These are phyloP conservation scores for Hafferia zeledoni DNA, from an alignment of 2,797 vertebrate species.

Conservation along the genomic window DNA sequence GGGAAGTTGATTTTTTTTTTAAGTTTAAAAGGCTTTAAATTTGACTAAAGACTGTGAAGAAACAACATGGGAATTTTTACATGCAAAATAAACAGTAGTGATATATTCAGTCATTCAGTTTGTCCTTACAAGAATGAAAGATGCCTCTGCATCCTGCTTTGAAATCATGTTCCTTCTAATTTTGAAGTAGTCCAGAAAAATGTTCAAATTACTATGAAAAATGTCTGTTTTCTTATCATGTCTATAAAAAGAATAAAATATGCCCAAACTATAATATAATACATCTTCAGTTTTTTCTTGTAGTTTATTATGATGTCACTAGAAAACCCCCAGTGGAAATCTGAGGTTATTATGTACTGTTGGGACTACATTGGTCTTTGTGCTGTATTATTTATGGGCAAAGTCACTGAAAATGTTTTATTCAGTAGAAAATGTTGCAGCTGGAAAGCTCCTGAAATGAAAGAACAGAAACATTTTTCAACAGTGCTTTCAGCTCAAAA, in stretches of 20 bases:
- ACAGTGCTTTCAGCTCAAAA: constrained; percentile 52
- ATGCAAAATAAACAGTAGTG: background rate
- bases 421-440: constrained; percentile 53
- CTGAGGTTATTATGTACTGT: background rate
- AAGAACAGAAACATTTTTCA: constrained; percentile 61
- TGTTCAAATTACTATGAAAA: background rate
- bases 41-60: background rate
- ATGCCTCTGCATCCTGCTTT: background rate
- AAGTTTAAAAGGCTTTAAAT: background rate
- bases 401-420: constrained; percentile 56
- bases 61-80: background rate
- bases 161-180: background rate
- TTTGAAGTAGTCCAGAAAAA: background rate
- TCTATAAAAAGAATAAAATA: constrained; percentile 1
- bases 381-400: constrained; percentile 44
- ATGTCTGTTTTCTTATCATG: background rate
- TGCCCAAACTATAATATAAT: background rate
- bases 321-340: constrained; percentile 12
- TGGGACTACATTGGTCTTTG: constrained; percentile 17
- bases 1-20: background rate
- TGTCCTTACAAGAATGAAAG: background rate
- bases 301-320: constrained; percentile 41
- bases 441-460: constrained; percentile 57
- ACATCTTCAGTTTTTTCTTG: background rate
- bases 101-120: background rate